Evolutionary conservation across 2,888 invertebrate species (phyloP).

Genomic region (Athripsodes cinereus): DNA sequence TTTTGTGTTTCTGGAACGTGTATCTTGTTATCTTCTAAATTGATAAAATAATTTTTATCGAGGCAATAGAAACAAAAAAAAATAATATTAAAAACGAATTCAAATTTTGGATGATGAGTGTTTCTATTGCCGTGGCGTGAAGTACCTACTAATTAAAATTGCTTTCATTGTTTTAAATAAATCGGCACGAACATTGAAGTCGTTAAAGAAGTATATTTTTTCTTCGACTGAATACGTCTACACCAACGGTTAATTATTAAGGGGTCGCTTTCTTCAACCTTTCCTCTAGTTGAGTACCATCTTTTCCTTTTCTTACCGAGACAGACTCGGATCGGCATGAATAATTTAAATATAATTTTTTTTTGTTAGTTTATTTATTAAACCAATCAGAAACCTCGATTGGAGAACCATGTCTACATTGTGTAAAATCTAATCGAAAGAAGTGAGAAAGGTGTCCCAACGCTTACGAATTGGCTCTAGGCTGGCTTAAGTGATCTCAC

Average conservation of each 20-base stretch:
- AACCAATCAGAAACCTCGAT: too few species aligned
- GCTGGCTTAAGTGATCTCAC: too few species aligned
- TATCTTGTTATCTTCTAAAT: too few species aligned
- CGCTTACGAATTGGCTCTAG: too few species aligned
- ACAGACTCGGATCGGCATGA: background rate
- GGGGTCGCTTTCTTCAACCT: constrained; percentile 4
- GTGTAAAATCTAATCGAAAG: too few species aligned
- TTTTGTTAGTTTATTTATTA: too few species aligned
- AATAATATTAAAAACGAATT: background rate
- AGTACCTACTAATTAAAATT: constrained; percentile 24
- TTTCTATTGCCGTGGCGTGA: background rate
- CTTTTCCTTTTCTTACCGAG: background rate
- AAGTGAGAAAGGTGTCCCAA: too few species aligned
- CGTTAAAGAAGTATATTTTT: constrained; percentile 6
- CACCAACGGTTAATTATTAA: constrained; percentile 18
- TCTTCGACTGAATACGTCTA: background rate
- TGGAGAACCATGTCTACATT: too few species aligned
- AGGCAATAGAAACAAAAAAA: too few species aligned
- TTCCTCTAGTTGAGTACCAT: background rate
- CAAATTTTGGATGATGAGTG: background rate
- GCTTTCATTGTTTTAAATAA: constrained; percentile 24
- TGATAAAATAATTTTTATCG: too few species aligned
- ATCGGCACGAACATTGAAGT: constrained; percentile 15
- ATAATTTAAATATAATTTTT: background rate
- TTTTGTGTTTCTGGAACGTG: too few species aligned